Conservation (phyloP, 2,797 vertebrate species). For the Myiothlypis coronata region DNA sequence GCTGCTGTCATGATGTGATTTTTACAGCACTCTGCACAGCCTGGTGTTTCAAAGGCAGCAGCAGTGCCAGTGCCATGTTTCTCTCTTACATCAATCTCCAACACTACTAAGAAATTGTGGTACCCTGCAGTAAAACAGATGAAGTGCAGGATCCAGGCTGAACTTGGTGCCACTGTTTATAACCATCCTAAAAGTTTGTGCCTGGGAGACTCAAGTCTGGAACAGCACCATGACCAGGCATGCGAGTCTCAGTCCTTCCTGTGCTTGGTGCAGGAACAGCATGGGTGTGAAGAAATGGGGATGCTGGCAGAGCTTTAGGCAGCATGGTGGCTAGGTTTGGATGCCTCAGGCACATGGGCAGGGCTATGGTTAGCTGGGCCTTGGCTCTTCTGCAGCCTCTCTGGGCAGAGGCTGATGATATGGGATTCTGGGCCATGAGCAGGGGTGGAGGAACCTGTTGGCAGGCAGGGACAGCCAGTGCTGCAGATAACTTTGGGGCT, state of each 20-base stretch:
- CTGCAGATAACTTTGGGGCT: background rate
- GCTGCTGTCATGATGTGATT: background rate
- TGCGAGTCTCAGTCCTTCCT: accelerated
- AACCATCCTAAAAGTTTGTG: background rate
- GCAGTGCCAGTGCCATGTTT: background rate
- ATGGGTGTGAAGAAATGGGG: accelerated
- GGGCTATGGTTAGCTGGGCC: background rate
- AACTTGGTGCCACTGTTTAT: background rate
- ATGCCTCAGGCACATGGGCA: background rate
- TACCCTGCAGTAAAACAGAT: background rate
- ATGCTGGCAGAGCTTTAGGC: background rate
- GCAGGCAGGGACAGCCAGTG: background rate
- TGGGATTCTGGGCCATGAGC: background rate
- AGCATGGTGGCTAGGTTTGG: background rate
- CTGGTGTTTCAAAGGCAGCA: background rate
- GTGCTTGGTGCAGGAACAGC: background rate
- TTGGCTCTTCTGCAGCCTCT: background rate
- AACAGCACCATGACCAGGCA: background rate
- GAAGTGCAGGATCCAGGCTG: background rate
- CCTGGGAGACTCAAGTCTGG: background rate
- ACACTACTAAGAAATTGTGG: background rate
- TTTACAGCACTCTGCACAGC: background rate
- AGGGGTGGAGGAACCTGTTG: accelerated
- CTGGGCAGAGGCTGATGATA: background rate
- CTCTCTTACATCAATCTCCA: background rate